These are phyloP conservation scores for Dolomedes plantarius DNA, from an alignment of 2,888 invertebrate species.

Conservation along the genomic window DNA sequence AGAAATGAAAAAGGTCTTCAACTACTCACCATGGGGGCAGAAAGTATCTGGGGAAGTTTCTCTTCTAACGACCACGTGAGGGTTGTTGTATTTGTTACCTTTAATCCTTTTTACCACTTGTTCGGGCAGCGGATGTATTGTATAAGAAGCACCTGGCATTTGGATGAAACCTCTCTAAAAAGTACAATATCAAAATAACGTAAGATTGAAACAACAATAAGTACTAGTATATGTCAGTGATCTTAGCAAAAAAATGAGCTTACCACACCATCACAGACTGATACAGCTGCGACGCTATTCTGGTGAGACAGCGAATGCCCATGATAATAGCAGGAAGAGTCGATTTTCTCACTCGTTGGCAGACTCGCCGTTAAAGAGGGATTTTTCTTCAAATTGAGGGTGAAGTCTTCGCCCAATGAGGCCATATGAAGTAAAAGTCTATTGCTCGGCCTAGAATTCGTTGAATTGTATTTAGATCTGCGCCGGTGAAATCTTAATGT, in stretches of 20 bases:
- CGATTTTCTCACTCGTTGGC: background rate
- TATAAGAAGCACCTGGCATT: slow-evolving; percentile 58
- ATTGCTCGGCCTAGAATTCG: slow-evolving; percentile 8
- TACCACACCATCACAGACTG: slow-evolving; percentile 72
- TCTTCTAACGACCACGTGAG: slow-evolving; percentile 58
- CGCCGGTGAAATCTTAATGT: background rate
- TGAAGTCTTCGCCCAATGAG: slow-evolving; percentile 32
- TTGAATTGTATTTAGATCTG: slow-evolving; percentile 19
- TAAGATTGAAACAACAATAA: no score
- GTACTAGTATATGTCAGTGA: no score
- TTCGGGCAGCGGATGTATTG: slow-evolving; percentile 72
- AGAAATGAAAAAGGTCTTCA: no score
- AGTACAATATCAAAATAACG: background rate
- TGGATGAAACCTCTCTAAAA: slow-evolving; percentile 72
- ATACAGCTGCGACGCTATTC: slow-evolving; percentile 71
- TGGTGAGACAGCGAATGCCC: slow-evolving; percentile 59
- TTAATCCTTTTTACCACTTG: slow-evolving; percentile 32
- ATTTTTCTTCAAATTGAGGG: slow-evolving; percentile 35
- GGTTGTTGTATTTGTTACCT: slow-evolving; percentile 28
- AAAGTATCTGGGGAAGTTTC: slow-evolving; percentile 52
- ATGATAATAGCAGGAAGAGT: slow-evolving; percentile 72
- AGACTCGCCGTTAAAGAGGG: slow-evolving; percentile 10
- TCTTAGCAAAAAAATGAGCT: no score
- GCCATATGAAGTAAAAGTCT: slow-evolving; percentile 21
- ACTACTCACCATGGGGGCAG: slow-evolving; percentile 62